Evolutionary conservation across 2,113 vertebrate genomes (phyloP), one percentile per base, ranked within the genome.

Genomic region (Seriola rivoliana): DNA sequence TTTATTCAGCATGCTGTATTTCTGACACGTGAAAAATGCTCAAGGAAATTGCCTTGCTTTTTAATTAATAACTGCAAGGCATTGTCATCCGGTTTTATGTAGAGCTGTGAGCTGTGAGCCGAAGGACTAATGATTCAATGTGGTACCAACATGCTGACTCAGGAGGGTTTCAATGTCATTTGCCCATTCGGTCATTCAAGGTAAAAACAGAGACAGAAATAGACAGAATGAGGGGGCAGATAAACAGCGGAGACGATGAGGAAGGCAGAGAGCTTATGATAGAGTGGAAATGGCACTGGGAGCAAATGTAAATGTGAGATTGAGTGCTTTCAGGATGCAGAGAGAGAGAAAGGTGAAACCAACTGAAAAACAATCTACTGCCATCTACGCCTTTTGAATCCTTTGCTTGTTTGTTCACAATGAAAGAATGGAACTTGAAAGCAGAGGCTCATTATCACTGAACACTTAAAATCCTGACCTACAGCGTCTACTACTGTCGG

Each of bases 141-240:
- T 66, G 54, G 73, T 67, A 25, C 17, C 29, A 75, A 80, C 75
- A 71, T 46, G 78, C 82, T 79, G 81, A 86, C 69, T 76, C 60
- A 62, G 67, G 58, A 68, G 0, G 50, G 73, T 42, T 85, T 82
- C 82, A 85, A 78, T 83, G 70, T 82, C 72, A 89, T 86, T 75
- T 69, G 50, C 32, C 60, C 46, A 48, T 64, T 78, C 40, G 81
- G 86, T 78, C 57, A 44, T 36, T 80, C 62, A 84, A 84, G 80
- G 88, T 76, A 73, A 74, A 29, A 65, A 13, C 52, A 29, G 67
- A 54, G 71, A 74, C 52, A 1, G 40, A n/a, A 57, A 85, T 36
- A 59, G 63, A 80, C 74, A 68, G 71, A 62, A 46, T 4, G 42
- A 75, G 52, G 60, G 17, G 57, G 67, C 46, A 32, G 80, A 71